A percentile compares a stretch with the other conserved stretches of the same genome.
Conservation (phyloP, 2,888 invertebrate species). For the Acleris cristana region DNA sequence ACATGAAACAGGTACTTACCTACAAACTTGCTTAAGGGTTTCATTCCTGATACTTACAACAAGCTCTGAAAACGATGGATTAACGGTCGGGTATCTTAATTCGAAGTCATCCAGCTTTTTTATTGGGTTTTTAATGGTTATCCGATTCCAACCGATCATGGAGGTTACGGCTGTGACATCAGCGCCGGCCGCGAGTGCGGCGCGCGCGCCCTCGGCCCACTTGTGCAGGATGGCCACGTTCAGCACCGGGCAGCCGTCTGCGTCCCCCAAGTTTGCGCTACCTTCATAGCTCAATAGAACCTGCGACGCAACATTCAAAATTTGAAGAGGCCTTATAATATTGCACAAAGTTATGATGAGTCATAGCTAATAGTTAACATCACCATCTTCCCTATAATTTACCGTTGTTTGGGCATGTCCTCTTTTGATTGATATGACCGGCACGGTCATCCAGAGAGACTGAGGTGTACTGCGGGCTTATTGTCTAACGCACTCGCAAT, state of each 20-base stretch:
- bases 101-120: not conserved
- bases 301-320: not conserved
- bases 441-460: too few species aligned
- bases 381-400: too few species aligned
- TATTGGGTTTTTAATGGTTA: too few species aligned
- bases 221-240: constrained; percentile 3
- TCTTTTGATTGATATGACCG: too few species aligned
- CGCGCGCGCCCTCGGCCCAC: not conserved
- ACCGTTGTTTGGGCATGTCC: too few species aligned
- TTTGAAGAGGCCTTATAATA: not conserved
- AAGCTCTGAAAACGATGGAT: not conserved
- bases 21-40: not conserved
- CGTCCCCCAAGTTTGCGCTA: not conserved
- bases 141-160: too few species aligned
- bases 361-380: too few species aligned
- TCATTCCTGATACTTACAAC: not conserved
- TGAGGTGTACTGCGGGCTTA: too few species aligned
- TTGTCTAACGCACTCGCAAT: too few species aligned
- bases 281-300: not conserved
- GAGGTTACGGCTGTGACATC: not conserved
- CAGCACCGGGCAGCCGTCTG: constrained; percentile 9
- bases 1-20: not conserved
- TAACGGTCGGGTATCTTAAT: not conserved
- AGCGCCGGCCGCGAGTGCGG: not conserved
- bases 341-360: not conserved